Evolutionary conservation across 2,113 vertebrate genomes (phyloP).

Genomic region (Rallus limicola): DNA sequence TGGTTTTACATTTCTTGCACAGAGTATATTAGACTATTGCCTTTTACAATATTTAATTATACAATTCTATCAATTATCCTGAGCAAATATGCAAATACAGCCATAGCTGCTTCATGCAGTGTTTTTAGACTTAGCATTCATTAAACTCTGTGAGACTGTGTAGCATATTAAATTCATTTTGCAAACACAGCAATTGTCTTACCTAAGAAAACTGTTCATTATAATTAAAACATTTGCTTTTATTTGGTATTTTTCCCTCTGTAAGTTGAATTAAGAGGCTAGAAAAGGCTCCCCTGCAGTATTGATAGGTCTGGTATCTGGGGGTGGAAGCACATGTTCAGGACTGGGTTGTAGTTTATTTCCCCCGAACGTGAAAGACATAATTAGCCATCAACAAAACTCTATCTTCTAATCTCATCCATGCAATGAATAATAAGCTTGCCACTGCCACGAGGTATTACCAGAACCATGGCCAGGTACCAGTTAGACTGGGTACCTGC

Average conservation of each 20-base stretch:
- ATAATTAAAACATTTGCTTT: constrained; percentile 74
- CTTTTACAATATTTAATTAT: constrained; percentile 77
- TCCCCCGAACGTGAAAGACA: background rate
- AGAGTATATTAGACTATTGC: constrained; percentile 56
- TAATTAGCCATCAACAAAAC: background rate
- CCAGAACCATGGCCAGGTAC: background rate
- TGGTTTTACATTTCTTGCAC: constrained; percentile 58
- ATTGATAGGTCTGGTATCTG: background rate
- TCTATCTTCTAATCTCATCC: background rate
- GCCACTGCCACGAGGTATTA: background rate
- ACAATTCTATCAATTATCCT: constrained; percentile 77
- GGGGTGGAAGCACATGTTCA: background rate
- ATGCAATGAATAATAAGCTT: background rate
- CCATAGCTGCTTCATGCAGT: constrained; percentile 44
- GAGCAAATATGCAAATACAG: constrained; percentile 73
- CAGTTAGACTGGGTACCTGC: background rate
- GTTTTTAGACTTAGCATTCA: constrained; percentile 66
- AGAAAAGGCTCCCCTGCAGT: background rate
- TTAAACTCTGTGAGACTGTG: constrained; percentile 53
- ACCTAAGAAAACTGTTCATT: constrained; percentile 64
- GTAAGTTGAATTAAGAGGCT: constrained; percentile 42
- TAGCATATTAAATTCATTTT: constrained; percentile 62
- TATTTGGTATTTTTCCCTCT: constrained; percentile 46
- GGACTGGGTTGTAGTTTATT: background rate
- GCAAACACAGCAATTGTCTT: constrained; percentile 66